Evolutionary conservation across 2,113 vertebrate genomes (phyloP).

Genomic region (Gambusia holbrooki): DNA sequence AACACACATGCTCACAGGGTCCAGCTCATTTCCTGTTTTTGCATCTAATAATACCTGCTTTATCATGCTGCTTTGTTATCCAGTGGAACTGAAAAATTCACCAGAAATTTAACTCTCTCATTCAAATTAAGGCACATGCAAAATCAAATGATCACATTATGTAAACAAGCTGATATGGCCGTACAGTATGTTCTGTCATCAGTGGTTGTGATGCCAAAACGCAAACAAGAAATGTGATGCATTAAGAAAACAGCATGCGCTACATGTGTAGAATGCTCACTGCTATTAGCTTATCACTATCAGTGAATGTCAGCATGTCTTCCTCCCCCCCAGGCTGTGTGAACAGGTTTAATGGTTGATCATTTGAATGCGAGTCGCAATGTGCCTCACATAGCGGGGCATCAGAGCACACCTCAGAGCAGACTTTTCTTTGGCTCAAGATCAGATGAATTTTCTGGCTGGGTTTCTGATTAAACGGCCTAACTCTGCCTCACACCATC

Average conservation of each 20-base stretch:
- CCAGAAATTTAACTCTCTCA: conserved; percentile 30
- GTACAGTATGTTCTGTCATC: conserved; percentile 7
- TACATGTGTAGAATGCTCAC: conserved; percentile 18
- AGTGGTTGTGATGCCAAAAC: background rate
- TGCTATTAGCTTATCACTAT: conserved; percentile 20
- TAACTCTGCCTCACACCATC: conserved; percentile 29
- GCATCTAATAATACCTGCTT: conserved; percentile 13
- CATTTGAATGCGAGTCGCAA: conserved; percentile 64
- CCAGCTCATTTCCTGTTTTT: conserved; percentile 33
- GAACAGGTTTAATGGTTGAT: conserved; percentile 42
- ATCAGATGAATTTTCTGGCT: conserved; percentile 48
- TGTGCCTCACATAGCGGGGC: conserved; percentile 19
- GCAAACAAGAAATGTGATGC: conserved; percentile 26
- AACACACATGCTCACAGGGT: background rate
- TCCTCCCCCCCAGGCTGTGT: conserved; percentile 26
- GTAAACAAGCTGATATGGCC: conserved; percentile 20
- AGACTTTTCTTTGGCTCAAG: conserved; percentile 43
- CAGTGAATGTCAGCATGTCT: conserved; percentile 17
- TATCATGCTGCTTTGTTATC: conserved; percentile 10
- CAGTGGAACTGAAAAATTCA: conserved; percentile 2
- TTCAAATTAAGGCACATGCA: conserved; percentile 43
- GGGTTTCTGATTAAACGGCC: conserved; percentile 42
- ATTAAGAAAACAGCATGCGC: background rate
- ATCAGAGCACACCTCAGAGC: conserved; percentile 40
- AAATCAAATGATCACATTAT: background rate